Evolutionary conservation across 1,140 invertebrate species (phyloP).

Genomic region (Planococcus citri): DNA sequence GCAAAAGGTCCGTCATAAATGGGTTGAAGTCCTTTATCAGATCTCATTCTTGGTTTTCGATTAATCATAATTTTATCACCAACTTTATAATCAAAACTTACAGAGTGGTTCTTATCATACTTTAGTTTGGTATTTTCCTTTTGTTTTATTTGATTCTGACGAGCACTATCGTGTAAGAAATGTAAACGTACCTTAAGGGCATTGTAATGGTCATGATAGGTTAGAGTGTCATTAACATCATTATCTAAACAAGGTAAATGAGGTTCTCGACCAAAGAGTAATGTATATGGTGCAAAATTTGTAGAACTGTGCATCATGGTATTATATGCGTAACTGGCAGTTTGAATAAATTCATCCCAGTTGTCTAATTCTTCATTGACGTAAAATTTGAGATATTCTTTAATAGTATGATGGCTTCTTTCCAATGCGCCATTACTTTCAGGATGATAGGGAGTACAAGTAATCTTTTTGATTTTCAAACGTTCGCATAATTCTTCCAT

Average conservation of each 20-base stretch:
- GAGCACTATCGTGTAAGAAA: no score
- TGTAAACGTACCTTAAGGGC: neutral
- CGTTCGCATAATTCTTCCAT: slow-evolving; percentile 29
- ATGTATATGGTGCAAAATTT: slow-evolving; percentile 23
- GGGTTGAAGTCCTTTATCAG: neutral
- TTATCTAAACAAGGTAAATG: slow-evolving; percentile 5
- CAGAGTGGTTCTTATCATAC: neutral
- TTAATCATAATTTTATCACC: neutral
- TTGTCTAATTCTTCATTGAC: slow-evolving; percentile 25
- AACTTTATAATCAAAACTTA: neutral
- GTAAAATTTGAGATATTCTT: slow-evolving; percentile 23
- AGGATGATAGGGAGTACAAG: slow-evolving; percentile 34
- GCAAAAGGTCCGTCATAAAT: neutral
- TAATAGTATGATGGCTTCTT: slow-evolving; percentile 21
- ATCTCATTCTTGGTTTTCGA: neutral
- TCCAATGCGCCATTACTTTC: slow-evolving; percentile 31
- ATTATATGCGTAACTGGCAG: slow-evolving; percentile 23
- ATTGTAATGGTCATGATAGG: neutral
- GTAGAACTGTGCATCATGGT: slow-evolving; percentile 17
- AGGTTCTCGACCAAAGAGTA: slow-evolving; percentile 10
- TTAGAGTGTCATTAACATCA: neutral
- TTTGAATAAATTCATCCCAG: slow-evolving; percentile 28
- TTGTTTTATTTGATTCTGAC: no score
- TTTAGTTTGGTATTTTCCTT: neutral
- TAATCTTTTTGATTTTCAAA: slow-evolving; percentile 21